These are phyloP conservation scores for Cherax destructor DNA, from an alignment of 1,140 invertebrate species.

Conservation along the genomic window DNA sequence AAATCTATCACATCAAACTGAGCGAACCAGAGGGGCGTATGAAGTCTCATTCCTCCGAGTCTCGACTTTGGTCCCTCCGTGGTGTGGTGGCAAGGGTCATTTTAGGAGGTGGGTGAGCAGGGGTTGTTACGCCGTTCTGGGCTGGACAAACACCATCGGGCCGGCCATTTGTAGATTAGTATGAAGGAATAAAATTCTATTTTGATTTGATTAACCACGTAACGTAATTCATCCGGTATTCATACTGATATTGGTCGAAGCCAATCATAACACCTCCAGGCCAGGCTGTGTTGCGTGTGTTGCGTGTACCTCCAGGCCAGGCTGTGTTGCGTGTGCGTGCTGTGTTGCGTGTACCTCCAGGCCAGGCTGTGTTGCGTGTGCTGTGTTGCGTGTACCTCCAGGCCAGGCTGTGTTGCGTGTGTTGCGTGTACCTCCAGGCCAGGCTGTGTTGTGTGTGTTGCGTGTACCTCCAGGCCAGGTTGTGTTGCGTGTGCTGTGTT, in stretches of 20 bases:
- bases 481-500: no score
- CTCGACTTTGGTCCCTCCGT: neutral
- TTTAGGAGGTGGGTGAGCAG: neutral
- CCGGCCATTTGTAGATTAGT: constrained; percentile 63
- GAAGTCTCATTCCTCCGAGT: neutral
- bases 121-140: neutral
- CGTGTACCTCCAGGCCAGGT: no score
- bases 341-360: no score
- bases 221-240: constrained; percentile 59
- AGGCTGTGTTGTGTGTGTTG: no score
- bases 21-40: constrained; percentile 31
- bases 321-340: no score
- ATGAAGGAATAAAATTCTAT: constrained; percentile 60
- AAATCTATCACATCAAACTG: constrained; percentile 58
- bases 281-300: neutral
- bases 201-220: constrained; percentile 69
- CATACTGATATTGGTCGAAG: constrained; percentile 54
- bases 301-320: no score
- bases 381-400: no score
- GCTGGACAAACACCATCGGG: constrained; percentile 35
- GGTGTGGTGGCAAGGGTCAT: neutral
- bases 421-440: no score
- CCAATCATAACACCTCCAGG: constrained; percentile 47
- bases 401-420: no score
- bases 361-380: no score